Percentiles rank a stretch among this genome's conserved stretches.
Evolutionary conservation across 53 echinoderm and acorn worm species (phyloP).

Genomic region (Pentamera pediparva): DNA sequence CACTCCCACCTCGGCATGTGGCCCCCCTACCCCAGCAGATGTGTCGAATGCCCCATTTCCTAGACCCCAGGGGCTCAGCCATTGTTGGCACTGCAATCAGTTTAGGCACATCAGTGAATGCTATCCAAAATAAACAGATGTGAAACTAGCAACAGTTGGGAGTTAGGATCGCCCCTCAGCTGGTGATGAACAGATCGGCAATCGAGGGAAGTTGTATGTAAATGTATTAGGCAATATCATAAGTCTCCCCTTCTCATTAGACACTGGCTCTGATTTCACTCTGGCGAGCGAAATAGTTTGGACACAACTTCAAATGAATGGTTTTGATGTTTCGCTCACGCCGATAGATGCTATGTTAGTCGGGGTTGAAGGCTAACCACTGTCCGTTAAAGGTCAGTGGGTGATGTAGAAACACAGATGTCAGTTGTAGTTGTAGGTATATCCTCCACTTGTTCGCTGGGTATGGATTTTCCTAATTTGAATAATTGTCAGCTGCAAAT

Average conservation of each 20-base stretch:
- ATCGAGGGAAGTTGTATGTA: background rate
- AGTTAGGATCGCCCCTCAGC: conserved; percentile 5
- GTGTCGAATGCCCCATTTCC: background rate
- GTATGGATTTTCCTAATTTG: background rate
- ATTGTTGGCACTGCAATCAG: conserved; percentile 10
- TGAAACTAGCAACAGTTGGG: conserved; percentile 14
- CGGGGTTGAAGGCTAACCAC: background rate
- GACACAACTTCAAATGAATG: conserved; percentile 8
- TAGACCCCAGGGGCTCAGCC: background rate
- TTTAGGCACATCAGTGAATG: background rate
- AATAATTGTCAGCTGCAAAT: background rate
- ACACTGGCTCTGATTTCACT: background rate
- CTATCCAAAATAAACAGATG: background rate
- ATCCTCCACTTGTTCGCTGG: background rate
- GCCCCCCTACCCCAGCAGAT: background rate
- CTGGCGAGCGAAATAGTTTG: background rate
- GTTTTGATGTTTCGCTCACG: background rate
- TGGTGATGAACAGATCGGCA: background rate
- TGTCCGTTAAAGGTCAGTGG: background rate
- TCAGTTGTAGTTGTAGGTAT: background rate
- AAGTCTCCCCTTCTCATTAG: conserved; percentile 8
- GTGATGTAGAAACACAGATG: background rate
- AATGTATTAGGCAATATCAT: background rate
- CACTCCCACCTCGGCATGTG: too few species aligned
- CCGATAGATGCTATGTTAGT: background rate